Evolutionary conservation across 2,888 invertebrate species (phyloP).

Genomic region (Phoenoteleia sp.): DNA sequence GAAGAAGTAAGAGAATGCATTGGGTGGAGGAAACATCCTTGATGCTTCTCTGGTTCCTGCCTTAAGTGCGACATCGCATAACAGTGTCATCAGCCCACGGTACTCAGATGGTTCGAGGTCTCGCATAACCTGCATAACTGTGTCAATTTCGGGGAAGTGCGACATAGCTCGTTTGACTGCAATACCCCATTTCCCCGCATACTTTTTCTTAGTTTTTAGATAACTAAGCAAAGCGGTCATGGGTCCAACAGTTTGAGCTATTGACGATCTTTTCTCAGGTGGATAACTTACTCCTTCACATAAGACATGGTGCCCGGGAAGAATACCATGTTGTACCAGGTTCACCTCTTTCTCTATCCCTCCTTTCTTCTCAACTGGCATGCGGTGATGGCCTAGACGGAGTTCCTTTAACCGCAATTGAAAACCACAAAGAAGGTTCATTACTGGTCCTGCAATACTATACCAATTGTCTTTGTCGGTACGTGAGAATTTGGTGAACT

Average conservation of each 20-base stretch:
- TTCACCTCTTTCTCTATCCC: background rate
- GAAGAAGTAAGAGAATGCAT: too few relatives aligned
- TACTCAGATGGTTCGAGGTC: too few relatives aligned
- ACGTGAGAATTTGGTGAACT: background rate
- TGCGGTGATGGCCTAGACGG: background rate
- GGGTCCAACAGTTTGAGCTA: background rate
- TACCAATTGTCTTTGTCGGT: background rate
- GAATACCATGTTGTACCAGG: background rate
- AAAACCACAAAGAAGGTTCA: background rate
- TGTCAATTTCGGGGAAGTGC: background rate
- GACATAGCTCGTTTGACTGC: background rate
- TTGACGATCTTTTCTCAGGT: background rate
- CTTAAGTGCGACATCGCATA: too few relatives aligned
- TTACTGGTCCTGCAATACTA: background rate
- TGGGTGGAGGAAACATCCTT: too few relatives aligned
- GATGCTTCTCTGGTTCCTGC: too few relatives aligned
- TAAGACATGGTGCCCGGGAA: background rate
- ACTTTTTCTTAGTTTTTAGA: background rate
- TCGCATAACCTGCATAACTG: too few relatives aligned
- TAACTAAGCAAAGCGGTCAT: background rate
- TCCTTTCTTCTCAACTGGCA: background rate
- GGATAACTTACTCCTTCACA: background rate
- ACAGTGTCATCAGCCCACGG: too few relatives aligned
- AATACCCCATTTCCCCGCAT: background rate
- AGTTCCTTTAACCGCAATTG: background rate